Base-by-base conservation (phyloP, 1,140 invertebrate genomes). In the Anastatus disparis region DNA sequence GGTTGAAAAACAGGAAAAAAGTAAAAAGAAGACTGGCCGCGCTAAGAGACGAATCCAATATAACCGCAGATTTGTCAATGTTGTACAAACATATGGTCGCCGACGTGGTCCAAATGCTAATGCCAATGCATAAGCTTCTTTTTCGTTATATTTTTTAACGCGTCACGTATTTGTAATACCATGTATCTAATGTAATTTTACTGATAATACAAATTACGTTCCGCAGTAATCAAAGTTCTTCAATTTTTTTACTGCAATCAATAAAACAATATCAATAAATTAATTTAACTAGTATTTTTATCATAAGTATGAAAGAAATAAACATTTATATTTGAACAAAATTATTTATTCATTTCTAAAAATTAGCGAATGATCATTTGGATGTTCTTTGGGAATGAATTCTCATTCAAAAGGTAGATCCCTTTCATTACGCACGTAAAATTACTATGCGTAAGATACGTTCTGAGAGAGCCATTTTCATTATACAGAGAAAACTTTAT, bases 21-120 rank as follows among this genome's bases (percentile, higher is more conserved):
- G 95, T 83, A 99, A 99, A 91, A 98, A 97, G 92, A 99, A 97
- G 90, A 99, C 97, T 72, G 98, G 98, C 17, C 93, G 98, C 85
- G 97, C 98, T 48, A 99, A 99, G 89, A 91, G 98, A 78, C 92
- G 98, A 76, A 96, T 98, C 80, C 98, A 99, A 82, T 99, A 99
- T 90, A 99, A 99, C 87, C 91, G 97, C 77, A 89, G 98, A 82
- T 99, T 99, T 85, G 96, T 99, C 26, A 99, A 98, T 85, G 94
- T 98, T 81, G 97, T 99, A 8, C 93, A 95, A 81, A 92, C 93
- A 65, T 98, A 96, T 82, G 96, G 98, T 75, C 94, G 97, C 80
- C 92, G 94, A 83, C 94, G 96, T 85, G 98, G 98, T 87, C 98
- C 98, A 74, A 99, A 99, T 87, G 95, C 97, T 78, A 98, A 98